phyloP scores from a whole-genome alignment of 1,140 invertebrate species.

The Saccostrea cuccullata region DNA sequence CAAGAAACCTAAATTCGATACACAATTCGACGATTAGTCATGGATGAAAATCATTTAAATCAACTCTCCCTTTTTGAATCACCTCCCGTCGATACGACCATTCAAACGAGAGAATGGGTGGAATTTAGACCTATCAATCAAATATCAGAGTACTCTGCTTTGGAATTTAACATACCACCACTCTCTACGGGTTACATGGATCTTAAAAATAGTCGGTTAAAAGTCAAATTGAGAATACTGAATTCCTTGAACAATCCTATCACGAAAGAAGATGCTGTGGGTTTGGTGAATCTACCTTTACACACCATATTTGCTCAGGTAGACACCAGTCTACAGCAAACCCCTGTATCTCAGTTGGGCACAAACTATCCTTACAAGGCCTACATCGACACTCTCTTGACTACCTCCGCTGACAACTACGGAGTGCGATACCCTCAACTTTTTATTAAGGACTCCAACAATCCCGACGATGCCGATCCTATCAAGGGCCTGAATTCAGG shows the following conservation, averaged over 20 bases:
- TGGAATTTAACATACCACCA: conserved; percentile 44
- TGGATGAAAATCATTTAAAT: conserved; percentile 45
- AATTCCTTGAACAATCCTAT: background rate
- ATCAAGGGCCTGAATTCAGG: conserved; percentile 45
- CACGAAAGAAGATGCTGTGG: background rate
- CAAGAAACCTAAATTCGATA: background rate
- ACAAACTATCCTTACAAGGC: conserved; percentile 54
- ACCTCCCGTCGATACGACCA: background rate
- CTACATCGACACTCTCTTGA: conserved; percentile 52
- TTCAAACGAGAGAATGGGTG: conserved; percentile 49
- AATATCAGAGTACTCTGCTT: conserved; percentile 19
- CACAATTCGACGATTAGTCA: conserved; percentile 19
- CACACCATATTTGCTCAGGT: conserved; percentile 45
- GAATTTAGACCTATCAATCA: conserved; percentile 51
- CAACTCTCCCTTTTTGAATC: conserved; percentile 48
- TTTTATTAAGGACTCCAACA: background rate
- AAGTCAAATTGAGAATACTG: conserved; percentile 2
- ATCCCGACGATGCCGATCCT: conserved; percentile 4
- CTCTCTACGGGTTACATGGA: conserved; percentile 48
- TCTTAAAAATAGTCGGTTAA: conserved; percentile 37
- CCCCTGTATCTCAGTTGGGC: conserved; percentile 29
- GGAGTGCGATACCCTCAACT: conserved; percentile 5
- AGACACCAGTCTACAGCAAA: conserved; percentile 46
- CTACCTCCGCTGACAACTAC: background rate
- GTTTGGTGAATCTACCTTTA: conserved; percentile 20